Percentiles rank a stretch among this genome's conserved stretches.
Evolutionary conservation across 2,113 vertebrate species (phyloP).

Genomic region (Geothlypis trichas): DNA sequence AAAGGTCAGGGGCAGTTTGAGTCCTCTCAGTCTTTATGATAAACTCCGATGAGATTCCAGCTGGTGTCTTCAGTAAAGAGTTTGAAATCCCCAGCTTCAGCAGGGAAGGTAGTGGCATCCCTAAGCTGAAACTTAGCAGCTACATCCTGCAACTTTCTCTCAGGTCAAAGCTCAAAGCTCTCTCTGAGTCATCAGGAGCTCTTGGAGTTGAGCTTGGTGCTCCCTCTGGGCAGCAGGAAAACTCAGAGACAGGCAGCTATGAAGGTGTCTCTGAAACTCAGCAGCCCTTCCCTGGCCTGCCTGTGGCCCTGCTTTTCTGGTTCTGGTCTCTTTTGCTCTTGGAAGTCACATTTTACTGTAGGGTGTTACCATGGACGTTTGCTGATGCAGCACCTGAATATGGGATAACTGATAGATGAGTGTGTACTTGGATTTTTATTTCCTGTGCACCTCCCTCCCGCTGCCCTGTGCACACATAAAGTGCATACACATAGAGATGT

Average conservation of each 20-base stretch:
- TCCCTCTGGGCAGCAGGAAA: background rate
- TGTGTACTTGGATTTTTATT: background rate
- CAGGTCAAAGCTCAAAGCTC: background rate
- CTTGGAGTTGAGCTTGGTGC: background rate
- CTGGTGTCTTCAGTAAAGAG: background rate
- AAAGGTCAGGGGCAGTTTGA: background rate
- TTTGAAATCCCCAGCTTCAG: background rate
- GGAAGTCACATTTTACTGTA: background rate
- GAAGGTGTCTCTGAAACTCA: accelerated
- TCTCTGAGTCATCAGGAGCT: background rate
- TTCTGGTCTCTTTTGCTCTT: background rate
- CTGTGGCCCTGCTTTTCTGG: background rate
- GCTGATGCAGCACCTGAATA: background rate
- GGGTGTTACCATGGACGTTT: background rate
- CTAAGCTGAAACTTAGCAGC: background rate
- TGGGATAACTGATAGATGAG: background rate
- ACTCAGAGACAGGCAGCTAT: accelerated
- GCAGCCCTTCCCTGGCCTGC: background rate
- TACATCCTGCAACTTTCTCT: background rate
- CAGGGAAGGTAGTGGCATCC: background rate
- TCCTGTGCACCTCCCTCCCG: accelerated
- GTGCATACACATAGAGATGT: accelerated
- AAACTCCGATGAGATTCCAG: background rate
- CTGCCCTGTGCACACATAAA: accelerated
- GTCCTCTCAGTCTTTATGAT: background rate